phyloP scores from a whole-genome alignment of 1,140 invertebrate genomes.

The Choristoneura fumiferana region DNA sequence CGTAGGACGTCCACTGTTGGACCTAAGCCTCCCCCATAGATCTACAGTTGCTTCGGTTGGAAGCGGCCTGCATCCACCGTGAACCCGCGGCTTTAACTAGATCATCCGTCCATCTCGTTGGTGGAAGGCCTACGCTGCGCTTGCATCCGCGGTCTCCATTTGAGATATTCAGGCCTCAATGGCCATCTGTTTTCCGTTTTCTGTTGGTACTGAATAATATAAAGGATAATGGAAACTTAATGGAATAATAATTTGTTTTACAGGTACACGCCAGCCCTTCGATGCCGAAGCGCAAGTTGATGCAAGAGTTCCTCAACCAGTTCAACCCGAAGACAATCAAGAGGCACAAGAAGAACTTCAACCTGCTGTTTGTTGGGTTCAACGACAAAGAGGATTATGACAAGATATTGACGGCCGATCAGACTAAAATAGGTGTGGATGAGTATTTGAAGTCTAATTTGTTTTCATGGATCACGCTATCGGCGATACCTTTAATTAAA shows the following conservation, averaged over 20 bases:
- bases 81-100: no score
- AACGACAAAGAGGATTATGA: slow-evolving; percentile 41
- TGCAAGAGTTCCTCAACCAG: slow-evolving; percentile 48
- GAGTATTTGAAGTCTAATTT: slow-evolving; percentile 20
- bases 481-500: slow-evolving; percentile 3
- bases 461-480: not conserved
- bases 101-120: no score
- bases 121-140: no score
- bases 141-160: no score
- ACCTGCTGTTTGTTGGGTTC: slow-evolving; percentile 59
- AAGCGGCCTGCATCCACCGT: no score
- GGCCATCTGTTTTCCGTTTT: no score
- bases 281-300: slow-evolving; percentile 42
- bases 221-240: no score
- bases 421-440: slow-evolving; percentile 40
- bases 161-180: no score
- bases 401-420: slow-evolving; percentile 40
- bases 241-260: slow-evolving; percentile 24
- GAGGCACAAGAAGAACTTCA: slow-evolving; percentile 51
- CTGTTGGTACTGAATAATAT: no score
- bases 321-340: slow-evolving; percentile 52
- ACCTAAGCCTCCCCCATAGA: no score
- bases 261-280: slow-evolving; percentile 48
- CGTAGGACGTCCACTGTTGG: no score
- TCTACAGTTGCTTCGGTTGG: no score